Evolutionary conservation across 2,113 vertebrate genomes (phyloP).

Genomic region (Microcebus murinus): DNA sequence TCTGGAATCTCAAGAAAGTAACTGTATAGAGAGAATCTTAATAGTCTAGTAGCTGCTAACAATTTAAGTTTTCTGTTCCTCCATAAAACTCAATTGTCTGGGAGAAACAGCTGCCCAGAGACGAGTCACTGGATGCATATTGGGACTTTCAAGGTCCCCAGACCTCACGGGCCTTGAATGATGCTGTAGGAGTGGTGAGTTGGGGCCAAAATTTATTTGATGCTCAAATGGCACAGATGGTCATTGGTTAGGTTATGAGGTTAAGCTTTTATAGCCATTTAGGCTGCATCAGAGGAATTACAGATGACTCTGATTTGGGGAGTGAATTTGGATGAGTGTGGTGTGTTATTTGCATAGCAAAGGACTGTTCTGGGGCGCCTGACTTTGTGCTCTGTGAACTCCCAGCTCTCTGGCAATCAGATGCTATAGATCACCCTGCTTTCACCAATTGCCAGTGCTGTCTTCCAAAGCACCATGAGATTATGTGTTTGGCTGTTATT

Average conservation of each 20-base stretch:
- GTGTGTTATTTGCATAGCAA: conserved; percentile 30
- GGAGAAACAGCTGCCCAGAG: background rate
- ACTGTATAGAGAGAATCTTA: background rate
- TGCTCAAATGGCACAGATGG: background rate
- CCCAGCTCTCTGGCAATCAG: conserved; percentile 12
- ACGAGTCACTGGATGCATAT: background rate
- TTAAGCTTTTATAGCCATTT: background rate
- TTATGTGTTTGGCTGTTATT: conserved; percentile 54
- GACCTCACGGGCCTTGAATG: background rate
- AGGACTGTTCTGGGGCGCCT: background rate
- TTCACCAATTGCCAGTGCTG: background rate
- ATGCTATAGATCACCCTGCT: background rate
- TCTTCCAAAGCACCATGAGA: conserved; percentile 35
- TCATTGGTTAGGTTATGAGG: background rate
- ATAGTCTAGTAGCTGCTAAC: background rate
- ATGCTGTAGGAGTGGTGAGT: background rate
- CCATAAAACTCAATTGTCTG: background rate
- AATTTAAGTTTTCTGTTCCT: background rate
- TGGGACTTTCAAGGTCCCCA: background rate
- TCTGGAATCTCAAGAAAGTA: background rate
- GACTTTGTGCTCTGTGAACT: background rate
- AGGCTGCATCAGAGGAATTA: background rate
- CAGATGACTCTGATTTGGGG: background rate
- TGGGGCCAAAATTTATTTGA: background rate
- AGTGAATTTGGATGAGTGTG: background rate